Conservation (phyloP, 2,113 vertebrate genomes). For the Rafetus swinhoei region DNA sequence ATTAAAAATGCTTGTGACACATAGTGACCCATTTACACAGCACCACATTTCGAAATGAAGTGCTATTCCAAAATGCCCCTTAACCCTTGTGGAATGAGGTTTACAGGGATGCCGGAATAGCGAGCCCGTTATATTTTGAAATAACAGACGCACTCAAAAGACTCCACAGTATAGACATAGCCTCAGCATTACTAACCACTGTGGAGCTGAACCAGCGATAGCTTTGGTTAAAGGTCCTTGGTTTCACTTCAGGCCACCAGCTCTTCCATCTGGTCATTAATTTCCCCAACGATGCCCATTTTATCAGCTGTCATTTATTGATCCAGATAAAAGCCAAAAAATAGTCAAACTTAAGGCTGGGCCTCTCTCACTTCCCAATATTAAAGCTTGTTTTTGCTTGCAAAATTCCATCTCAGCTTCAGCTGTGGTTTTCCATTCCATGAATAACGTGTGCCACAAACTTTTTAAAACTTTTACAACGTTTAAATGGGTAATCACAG, state of each 20-base stretch:
- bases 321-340: background rate
- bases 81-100: too few relatives aligned
- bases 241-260: background rate
- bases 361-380: background rate
- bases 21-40: background rate
- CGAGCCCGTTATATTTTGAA: too few relatives aligned
- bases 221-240: background rate
- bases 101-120: too few relatives aligned
- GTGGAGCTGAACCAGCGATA: background rate
- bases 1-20: background rate
- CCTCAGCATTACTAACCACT: background rate
- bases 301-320: background rate
- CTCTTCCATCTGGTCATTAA: background rate
- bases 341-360: background rate
- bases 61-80: too few relatives aligned
- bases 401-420: background rate
- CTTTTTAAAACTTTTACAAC: background rate
- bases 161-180: too few relatives aligned
- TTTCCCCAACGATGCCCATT: background rate
- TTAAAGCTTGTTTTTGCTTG: background rate
- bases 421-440: background rate
- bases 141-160: too few relatives aligned
- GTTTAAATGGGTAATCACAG: conserved; percentile 11
- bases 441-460: background rate
- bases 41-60: too few relatives aligned